Evolutionary conservation across 92 coral and sea anemone species (phyloP).

Genomic region (Epizoanthus scotinus): DNA sequence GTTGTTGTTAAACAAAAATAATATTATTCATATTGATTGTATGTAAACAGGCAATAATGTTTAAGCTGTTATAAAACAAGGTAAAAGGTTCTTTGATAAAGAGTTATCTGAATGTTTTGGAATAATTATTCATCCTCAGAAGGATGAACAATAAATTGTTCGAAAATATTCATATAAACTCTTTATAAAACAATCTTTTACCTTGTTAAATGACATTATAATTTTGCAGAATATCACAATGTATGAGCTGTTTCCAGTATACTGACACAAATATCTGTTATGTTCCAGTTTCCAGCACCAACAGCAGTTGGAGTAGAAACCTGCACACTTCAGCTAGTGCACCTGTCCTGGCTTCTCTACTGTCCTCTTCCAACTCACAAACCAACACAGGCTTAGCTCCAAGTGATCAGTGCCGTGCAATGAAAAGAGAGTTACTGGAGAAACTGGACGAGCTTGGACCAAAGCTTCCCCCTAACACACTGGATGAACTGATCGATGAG

Average conservation of each 20-base stretch:
- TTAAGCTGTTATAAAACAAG: neutral
- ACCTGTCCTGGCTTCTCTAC: slow-evolving; percentile 72
- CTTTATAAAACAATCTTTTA: no score
- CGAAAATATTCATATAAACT: no score
- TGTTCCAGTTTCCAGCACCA: neutral
- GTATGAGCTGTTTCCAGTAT: neutral
- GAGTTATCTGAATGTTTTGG: no score
- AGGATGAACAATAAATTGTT: no score
- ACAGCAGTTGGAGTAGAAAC: slow-evolving; percentile 3
- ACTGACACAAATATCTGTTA: neutral
- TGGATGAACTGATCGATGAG: slow-evolving; percentile 87
- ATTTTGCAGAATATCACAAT: no score
- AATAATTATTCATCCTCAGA: no score
- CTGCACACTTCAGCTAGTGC: slow-evolving; percentile 79
- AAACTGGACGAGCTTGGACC: slow-evolving; percentile 70
- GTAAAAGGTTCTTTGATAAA: no score
- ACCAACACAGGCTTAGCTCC: slow-evolving; percentile 51
- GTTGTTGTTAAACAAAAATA: no score
- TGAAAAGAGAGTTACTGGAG: slow-evolving; percentile 86
- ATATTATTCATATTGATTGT: no score
- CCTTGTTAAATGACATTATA: no score
- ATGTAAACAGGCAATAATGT: no score
- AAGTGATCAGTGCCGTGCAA: slow-evolving; percentile 76
- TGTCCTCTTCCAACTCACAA: slow-evolving; percentile 29
- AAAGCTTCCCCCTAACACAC: slow-evolving; percentile 83